Base-by-base conservation (phyloP, 1,140 invertebrate genomes). In the Lepidostoma basale region DNA sequence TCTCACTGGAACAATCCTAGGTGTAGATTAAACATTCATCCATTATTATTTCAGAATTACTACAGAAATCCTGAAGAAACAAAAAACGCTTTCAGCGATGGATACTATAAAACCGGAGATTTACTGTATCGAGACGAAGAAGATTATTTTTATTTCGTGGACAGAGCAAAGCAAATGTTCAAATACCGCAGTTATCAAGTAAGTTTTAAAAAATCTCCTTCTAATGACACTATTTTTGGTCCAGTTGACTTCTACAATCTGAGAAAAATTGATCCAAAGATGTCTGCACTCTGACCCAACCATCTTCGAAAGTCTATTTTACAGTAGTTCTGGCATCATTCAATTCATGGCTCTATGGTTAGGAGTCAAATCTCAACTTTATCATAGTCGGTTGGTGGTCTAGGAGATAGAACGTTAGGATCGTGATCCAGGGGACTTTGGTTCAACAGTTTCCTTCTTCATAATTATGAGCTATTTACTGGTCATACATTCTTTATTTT, bases 111-210 rank as follows among this genome's bases (percentile, higher is more conserved):
- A 72, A 90, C 90, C 59, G 90, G 90, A 30, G 90, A 93, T 75
- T 80, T 92, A 20, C 88, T 84, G 0, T 90, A 88, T 68, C 85
- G 87, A 64, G 88, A 92, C 69, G 80, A 88, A 68, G 83, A 89
- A 16, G 84, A 83, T 0, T 86, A 84, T 56, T 85, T 92, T 58
- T 89, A 82, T 68, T 83, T 92, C 44, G 82, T 88, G 3, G 91
- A 90, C 69, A 80, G 92, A 56, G 78, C 91, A 25, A 93, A 92
- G 72, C 90, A 92, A 74, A 80, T 92, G 36, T 90, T 92, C 49
- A 92, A 93, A 79, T 91, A 88, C 54, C 79, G 78, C 23, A 75
- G 75, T 40, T 78, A 76, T 73, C 77, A 79, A 72, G 79, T 81
- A 71, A 28, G 25, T 9, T 12, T 3, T 2, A 6, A 25, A 25